Conservation (phyloP, 2,113 vertebrate species). For the Thymallus thymallus region DNA sequence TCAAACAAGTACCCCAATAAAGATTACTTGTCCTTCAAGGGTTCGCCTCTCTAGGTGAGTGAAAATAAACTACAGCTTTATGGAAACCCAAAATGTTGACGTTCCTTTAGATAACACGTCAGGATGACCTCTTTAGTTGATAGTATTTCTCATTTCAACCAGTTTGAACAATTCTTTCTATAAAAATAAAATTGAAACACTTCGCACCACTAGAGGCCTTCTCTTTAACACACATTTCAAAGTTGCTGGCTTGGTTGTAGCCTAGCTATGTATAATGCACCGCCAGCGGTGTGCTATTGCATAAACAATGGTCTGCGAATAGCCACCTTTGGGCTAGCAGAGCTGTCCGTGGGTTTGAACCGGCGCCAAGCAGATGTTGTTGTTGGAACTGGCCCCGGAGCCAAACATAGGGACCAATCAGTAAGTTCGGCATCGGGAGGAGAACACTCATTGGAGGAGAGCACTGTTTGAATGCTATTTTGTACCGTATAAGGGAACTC, state of each 20-base stretch:
- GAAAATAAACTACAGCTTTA: background rate
- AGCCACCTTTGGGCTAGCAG: constrained; percentile 82
- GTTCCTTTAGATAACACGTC: background rate
- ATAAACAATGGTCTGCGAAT: constrained; percentile 86
- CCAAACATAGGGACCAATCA: constrained; percentile 58
- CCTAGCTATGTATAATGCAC: constrained; percentile 12
- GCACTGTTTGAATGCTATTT: constrained; percentile 45
- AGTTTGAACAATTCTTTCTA: too few relatives aligned
- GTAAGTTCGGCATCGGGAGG: constrained; percentile 54
- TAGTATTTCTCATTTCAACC: background rate
- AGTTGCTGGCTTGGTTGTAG: background rate
- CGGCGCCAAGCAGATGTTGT: constrained; percentile 95
- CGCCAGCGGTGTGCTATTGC: constrained; percentile 55
- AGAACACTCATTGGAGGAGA: constrained; percentile 38
- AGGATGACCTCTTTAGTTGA: background rate
- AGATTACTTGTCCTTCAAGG: background rate
- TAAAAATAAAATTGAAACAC: background rate
- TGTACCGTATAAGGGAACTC: constrained; percentile 32
- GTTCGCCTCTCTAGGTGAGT: background rate
- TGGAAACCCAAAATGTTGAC: background rate
- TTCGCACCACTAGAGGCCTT: background rate
- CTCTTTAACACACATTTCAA: background rate
- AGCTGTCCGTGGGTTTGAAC: constrained; percentile 89
- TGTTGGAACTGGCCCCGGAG: constrained; percentile 83
- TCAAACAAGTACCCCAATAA: background rate